A percentile compares a stretch with the other conserved stretches of the same genome.
phyloP scores from a whole-genome alignment of 2,113 vertebrate species.

The Pionites leucogaster region DNA sequence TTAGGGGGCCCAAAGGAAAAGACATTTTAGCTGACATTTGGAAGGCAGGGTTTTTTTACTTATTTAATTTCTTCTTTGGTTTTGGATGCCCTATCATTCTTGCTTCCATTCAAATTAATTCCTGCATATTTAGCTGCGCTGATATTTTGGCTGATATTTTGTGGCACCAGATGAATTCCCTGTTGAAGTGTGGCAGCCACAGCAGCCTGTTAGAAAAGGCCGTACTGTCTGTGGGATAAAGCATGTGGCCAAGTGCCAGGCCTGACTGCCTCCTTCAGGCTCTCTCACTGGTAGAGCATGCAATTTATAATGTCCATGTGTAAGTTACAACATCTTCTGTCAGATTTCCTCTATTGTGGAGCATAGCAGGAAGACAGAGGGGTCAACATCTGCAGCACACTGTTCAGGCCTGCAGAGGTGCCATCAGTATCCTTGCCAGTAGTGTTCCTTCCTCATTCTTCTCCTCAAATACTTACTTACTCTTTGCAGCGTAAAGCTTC shows the following conservation, averaged over 20 bases:
- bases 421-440: not conserved
- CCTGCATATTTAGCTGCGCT: not conserved
- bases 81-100: not conserved
- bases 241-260: not conserved
- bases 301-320: not conserved
- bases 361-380: not conserved
- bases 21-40: slow-evolving; percentile 60
- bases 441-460: not conserved
- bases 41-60: not conserved
- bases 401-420: not conserved
- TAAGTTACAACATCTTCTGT: not conserved
- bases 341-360: not conserved
- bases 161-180: not conserved
- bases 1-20: not conserved
- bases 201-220: not conserved
- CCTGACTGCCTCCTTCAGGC: not conserved
- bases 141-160: slow-evolving; percentile 2
- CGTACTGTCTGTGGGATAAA: not conserved
- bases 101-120: slow-evolving; percentile 21
- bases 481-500: not conserved
- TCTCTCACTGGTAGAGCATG: rapidly evolving
- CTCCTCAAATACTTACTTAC: not conserved
- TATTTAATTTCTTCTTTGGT: not conserved
- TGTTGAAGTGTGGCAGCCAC: not conserved
- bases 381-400: not conserved